Base-by-base conservation (phyloP, 2,797 vertebrate species). In the Benthosema pterotum region DNA sequence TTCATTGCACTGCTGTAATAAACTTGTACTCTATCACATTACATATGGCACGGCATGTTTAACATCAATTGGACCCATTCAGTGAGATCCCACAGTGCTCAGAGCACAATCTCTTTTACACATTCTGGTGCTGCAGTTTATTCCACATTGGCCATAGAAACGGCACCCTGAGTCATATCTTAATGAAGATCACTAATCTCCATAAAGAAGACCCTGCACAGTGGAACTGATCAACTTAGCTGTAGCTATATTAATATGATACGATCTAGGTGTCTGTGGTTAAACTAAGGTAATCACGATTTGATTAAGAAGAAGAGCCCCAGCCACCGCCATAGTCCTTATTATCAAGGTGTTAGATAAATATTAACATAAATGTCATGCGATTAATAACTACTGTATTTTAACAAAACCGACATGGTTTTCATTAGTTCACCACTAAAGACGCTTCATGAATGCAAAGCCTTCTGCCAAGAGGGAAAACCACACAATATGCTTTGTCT, bases 271-370 rank as follows among this genome's bases (percentile, higher is more conserved):
- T 75, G 56, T n/a, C 53, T 48, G 19, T 77, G 77, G 86, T 83
- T 69, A 70, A 25, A 67, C 57, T 50, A 48, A 63, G 68, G 60
- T 62, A 82, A 78, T 86, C 71, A 84, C 57, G 57, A 57, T 80
- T 49, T 83, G 73, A 87, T 88, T 77, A 63, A 60, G 49, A 82
- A 60, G 49, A 82, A 54, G 18, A 42, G 51, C 67, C 62, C 60
- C 25, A 52, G 72, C 75, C 74, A 38, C 65, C 67, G 79, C 60
- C 5, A 32, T 53, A 59, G 57, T 75, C 71, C 62, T 73, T 60
- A 69, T 77, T 81, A 84, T 67, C 55, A 52, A 63, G 42, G 38
- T 3, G 11, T 71, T 78, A 72, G 80, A 83, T 80, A 79, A 86
- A 83, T 77, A 82, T 72, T 67, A 73, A 70, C 54, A 74, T 82